Evolutionary conservation across 2,113 vertebrate species (phyloP).

Genomic region (Xiphophorus maculatus): DNA sequence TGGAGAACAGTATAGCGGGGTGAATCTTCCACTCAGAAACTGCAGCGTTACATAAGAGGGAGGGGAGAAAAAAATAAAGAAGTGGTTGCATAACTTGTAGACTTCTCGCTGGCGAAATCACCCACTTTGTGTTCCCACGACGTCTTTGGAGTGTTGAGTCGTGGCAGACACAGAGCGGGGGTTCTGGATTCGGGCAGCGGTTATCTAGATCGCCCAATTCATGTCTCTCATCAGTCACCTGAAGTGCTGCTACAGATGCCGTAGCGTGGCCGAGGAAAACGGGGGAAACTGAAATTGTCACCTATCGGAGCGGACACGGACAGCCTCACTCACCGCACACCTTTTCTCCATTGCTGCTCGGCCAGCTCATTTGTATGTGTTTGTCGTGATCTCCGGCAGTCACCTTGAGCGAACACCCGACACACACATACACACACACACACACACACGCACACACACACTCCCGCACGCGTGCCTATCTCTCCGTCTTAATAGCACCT

Average conservation of each 20-base stretch:
- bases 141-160: constrained; percentile 22
- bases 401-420: constrained; percentile 70
- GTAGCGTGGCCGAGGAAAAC: constrained; percentile 12
- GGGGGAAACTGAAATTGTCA: constrained; percentile 7
- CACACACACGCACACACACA: not conserved
- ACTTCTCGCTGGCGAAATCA: constrained; percentile 41
- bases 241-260: not conserved
- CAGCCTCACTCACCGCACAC: constrained; percentile 16
- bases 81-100: constrained; percentile 57
- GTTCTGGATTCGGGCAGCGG: constrained; percentile 19
- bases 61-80: not conserved
- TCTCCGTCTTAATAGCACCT: constrained; percentile 70
- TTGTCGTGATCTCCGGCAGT: constrained; percentile 63
- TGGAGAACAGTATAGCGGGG: constrained; percentile 35
- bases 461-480: constrained; percentile 20
- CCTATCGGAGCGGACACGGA: constrained; percentile 18
- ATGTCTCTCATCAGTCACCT: not conserved
- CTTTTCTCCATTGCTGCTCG: constrained; percentile 32
- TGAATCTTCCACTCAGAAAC: constrained; percentile 64
- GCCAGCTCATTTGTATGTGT: constrained; percentile 70
- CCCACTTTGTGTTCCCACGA: constrained; percentile 30
- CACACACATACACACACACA: not conserved
- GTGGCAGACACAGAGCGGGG: constrained; percentile 16
- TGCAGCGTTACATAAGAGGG: constrained; percentile 68
- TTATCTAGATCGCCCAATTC: constrained; percentile 2